Percentiles rank a stretch among this genome's conserved stretches.
Evolutionary conservation across 2,113 vertebrate genomes (phyloP).

Genomic region (Chrysemys picta): DNA sequence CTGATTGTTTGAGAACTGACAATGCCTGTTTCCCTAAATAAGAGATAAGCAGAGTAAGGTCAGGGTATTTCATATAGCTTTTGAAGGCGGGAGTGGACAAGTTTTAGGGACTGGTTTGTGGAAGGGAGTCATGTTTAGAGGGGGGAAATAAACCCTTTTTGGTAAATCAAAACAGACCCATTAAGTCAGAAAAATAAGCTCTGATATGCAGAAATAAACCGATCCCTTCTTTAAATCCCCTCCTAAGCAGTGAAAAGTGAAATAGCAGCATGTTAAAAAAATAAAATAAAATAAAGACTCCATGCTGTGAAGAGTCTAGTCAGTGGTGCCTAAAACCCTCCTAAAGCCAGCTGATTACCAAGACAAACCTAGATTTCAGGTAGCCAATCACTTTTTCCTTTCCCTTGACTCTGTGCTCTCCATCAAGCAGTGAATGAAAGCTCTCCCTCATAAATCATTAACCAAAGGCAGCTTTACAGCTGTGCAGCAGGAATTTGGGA

Average conservation of each 20-base stretch:
- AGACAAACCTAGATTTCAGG: background rate
- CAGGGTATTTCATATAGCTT: background rate
- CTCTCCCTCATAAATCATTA: background rate
- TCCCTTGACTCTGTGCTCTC: rapidly evolving
- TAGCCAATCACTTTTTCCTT: background rate
- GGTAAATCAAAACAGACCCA: background rate
- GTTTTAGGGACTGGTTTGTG: background rate
- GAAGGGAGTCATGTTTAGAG: background rate
- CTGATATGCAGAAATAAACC: background rate
- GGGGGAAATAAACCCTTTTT: background rate
- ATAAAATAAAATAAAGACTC: background rate
- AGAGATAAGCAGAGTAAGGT: background rate
- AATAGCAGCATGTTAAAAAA: background rate
- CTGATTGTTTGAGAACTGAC: background rate
- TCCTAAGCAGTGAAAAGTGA: background rate
- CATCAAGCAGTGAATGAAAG: background rate
- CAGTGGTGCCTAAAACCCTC: background rate
- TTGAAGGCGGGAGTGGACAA: background rate
- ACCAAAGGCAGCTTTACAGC: background rate
- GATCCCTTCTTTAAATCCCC: background rate
- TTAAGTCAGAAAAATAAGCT: background rate
- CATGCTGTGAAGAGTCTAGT: background rate
- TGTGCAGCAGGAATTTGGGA: background rate
- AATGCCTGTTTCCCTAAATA: background rate
- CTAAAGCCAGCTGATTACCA: background rate